A percentile compares a stretch with the other conserved stretches of the same genome.
phyloP scores from a whole-genome alignment of 2,113 vertebrate genomes.

The Todiramphus saurophagus region DNA sequence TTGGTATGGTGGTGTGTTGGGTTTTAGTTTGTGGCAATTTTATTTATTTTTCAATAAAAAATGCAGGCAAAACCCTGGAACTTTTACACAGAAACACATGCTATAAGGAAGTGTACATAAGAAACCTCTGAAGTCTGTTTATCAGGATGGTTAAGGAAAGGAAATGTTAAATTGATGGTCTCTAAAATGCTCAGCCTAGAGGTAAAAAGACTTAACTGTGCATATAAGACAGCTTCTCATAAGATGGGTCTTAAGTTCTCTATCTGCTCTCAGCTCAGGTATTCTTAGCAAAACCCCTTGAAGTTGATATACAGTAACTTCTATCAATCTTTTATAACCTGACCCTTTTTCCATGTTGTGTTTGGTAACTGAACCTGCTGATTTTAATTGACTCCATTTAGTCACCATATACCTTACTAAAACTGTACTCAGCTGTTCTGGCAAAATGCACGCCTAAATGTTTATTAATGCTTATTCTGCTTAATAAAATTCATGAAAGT shows the following conservation, averaged over 20 bases:
- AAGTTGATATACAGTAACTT: background rate
- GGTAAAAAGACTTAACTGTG: background rate
- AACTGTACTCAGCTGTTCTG: background rate
- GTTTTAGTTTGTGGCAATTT: too few relatives aligned
- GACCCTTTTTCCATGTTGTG: background rate
- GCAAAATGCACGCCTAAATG: background rate
- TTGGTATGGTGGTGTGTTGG: too few relatives aligned
- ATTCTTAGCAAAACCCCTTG: background rate
- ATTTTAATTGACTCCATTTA: background rate
- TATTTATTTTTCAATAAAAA: background rate
- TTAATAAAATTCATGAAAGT: slow-evolving; percentile 27
- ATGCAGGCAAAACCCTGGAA: background rate
- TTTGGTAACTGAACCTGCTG: slow-evolving; percentile 14
- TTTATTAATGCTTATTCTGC: background rate
- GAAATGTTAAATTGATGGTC: background rate
- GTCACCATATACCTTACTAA: background rate
- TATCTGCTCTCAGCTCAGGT: background rate
- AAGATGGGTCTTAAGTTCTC: background rate
- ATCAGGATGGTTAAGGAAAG: background rate
- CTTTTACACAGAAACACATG: background rate
- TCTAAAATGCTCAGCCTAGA: background rate
- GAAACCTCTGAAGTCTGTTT: background rate
- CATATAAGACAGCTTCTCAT: background rate
- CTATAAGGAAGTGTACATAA: background rate
- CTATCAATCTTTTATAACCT: slow-evolving; percentile 34